Base-by-base conservation (phyloP, 2,888 invertebrate species). In the Cryptocephalus moraei region DNA sequence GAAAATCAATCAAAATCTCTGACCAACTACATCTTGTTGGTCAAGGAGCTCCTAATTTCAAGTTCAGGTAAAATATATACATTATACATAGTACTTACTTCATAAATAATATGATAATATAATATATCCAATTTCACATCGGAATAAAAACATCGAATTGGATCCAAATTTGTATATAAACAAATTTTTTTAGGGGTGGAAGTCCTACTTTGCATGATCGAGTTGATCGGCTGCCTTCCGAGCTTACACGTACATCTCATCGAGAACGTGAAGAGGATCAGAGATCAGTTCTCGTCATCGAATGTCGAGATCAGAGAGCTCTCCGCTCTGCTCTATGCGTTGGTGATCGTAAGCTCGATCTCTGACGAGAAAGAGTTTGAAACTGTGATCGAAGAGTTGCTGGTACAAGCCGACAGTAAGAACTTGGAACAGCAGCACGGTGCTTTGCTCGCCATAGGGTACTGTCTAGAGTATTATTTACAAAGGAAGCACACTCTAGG, bases 151-250 rank as follows among this genome's bases (percentile, higher is more conserved):
- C n/a, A 22, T 22, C 22, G 6, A 22, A 22, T 22, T 22, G 6
- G 6, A 22, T 22, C 22, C 22, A 6, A 22, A 22, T n/a, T n/a
- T n/a, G n/a, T n/a, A n/a, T n/a, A n/a, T n/a, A n/a, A n/a, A n/a
- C n/a, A 22, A 22, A 2, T 22, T 39, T 32, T 43, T 63, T 42
- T 63, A 83, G 82, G 78, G 59, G 65, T 78, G 40, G 78, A 80
- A 69, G 73, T 84, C 0, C 67, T 92, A 44, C 81, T 83, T 46
- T 89, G 87, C 57, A 75, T 93, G 62, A 73, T 90, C 55, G 92
- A 93, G 70, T 75, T 91, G 14, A 75, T 91, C n/a, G 91, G 91
- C 38, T 86, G 87, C 49, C 79, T 86, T 9, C 86, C 91, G 0
- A 78, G 82, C 14, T 71, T 91, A 60, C 77, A 82, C 0, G 62